Conservation (phyloP, 2,888 invertebrate species). For the Ctenicera cuprea region DNA sequence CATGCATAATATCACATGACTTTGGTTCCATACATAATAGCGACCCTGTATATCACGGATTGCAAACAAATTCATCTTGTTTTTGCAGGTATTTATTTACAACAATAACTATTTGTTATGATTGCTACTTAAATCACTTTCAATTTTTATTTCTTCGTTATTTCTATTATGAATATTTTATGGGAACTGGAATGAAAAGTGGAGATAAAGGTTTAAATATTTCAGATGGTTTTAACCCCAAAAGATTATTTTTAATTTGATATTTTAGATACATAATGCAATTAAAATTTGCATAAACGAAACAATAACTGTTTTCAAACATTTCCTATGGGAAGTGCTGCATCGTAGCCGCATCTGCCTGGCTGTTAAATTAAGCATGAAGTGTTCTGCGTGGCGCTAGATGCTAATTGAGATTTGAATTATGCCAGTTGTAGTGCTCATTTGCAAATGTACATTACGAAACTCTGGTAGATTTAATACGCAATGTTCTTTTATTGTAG, state of each 20-base stretch:
- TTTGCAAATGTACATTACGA: not conserved
- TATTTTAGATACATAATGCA: too few species aligned
- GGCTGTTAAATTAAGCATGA: slow-evolving; percentile 12
- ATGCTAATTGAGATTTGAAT: slow-evolving; percentile 12
- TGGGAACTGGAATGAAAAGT: too few species aligned
- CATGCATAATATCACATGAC: not conserved
- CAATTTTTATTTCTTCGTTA: too few species aligned
- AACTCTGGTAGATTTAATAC: too few species aligned
- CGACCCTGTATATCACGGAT: not conserved
- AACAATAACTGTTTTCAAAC: not conserved
- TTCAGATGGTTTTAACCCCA: not conserved
- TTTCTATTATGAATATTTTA: too few species aligned
- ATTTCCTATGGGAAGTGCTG: not conserved
- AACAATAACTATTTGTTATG: too few species aligned
- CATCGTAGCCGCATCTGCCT: slow-evolving; percentile 3
- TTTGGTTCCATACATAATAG: too few species aligned
- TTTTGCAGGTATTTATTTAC: too few species aligned
- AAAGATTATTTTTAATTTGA: too few species aligned
- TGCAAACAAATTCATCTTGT: not conserved
- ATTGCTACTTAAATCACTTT: too few species aligned
- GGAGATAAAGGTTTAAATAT: too few species aligned
- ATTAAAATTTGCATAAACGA: slow-evolving; percentile 10
- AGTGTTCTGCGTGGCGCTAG: not conserved
- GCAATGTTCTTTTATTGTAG: too few species aligned
- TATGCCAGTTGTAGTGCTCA: not conserved